These are phyloP conservation scores for Drosophila birchii DNA, from an alignment of 2,888 invertebrate species.

Conservation along the genomic window DNA sequence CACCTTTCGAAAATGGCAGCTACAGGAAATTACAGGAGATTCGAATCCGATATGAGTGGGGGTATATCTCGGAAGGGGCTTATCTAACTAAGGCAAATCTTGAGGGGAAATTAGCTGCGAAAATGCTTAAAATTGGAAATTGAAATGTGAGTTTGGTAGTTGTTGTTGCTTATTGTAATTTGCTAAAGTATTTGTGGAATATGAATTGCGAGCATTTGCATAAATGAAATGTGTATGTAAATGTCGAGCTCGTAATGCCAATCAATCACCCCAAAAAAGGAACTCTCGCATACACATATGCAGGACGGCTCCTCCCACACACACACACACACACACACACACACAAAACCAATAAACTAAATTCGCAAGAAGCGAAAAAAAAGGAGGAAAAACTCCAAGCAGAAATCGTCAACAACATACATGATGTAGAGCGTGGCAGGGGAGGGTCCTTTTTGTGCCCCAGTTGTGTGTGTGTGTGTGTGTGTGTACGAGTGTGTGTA, in stretches of 20 bases:
- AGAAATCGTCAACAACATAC: slow-evolving; percentile 77
- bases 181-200: slow-evolving; percentile 76
- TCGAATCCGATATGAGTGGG: slow-evolving; percentile 33
- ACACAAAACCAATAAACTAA: slow-evolving; percentile 78
- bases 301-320: slow-evolving; percentile 70
- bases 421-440: slow-evolving; percentile 39
- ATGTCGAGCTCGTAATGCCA: slow-evolving; percentile 74
- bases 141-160: slow-evolving; percentile 45
- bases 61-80: slow-evolving; percentile 38
- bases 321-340: slow-evolving; percentile 33
- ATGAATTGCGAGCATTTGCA: slow-evolving; percentile 79
- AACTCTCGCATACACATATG: slow-evolving; percentile 43
- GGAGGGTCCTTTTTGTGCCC: slow-evolving; percentile 38
- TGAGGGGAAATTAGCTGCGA: slow-evolving; percentile 78
- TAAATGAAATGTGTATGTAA: slow-evolving; percentile 79
- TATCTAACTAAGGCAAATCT: slow-evolving; percentile 70
- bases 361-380: slow-evolving; percentile 65
- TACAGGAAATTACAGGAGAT: slow-evolving; percentile 40
- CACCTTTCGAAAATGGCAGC: slow-evolving; percentile 62
- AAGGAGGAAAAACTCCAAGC: slow-evolving; percentile 69
- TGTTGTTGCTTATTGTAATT: slow-evolving; percentile 66
- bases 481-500: slow-evolving; percentile 45
- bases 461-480: slow-evolving; percentile 24
- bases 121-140: slow-evolving; percentile 66
- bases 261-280: slow-evolving; percentile 77